Evolutionary conservation across 2,888 invertebrate genomes (phyloP).

Genomic region (Athetis lepigone): DNA sequence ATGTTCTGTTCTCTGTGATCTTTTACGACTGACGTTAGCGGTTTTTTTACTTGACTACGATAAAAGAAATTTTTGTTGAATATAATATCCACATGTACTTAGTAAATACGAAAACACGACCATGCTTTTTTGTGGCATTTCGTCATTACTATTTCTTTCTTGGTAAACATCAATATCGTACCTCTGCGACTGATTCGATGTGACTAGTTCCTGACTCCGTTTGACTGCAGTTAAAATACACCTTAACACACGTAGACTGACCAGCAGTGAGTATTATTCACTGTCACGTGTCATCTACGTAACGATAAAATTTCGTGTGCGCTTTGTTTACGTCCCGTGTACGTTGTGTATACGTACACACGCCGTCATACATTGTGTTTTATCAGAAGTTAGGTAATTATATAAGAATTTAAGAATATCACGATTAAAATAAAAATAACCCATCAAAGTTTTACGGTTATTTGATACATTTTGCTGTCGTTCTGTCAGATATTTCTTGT

Average conservation of each 20-base stretch:
- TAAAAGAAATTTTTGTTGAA: neutral
- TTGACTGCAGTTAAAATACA: slow-evolving; percentile 27
- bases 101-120: neutral
- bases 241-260: slow-evolving; percentile 8
- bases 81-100: slow-evolving; percentile 7
- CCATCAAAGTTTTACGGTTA: slow-evolving; percentile 2
- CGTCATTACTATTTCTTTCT: no score
- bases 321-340: slow-evolving; percentile 26
- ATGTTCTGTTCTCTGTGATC: neutral
- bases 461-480: no score
- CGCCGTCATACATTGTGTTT: slow-evolving; percentile 68
- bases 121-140: no score
- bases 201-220: slow-evolving; percentile 1
- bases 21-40: neutral
- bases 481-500: neutral
- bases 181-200: neutral
- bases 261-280: neutral
- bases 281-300: neutral
- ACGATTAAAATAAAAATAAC: neutral
- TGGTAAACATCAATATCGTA: no score
- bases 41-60: neutral
- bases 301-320: slow-evolving; percentile 27
- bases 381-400: slow-evolving; percentile 45
- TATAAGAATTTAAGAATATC: neutral
- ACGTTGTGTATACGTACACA: slow-evolving; percentile 36